These are phyloP conservation scores for Synanthedon myopaeformis DNA, from an alignment of 2,888 invertebrate species.

Conservation along the genomic window DNA sequence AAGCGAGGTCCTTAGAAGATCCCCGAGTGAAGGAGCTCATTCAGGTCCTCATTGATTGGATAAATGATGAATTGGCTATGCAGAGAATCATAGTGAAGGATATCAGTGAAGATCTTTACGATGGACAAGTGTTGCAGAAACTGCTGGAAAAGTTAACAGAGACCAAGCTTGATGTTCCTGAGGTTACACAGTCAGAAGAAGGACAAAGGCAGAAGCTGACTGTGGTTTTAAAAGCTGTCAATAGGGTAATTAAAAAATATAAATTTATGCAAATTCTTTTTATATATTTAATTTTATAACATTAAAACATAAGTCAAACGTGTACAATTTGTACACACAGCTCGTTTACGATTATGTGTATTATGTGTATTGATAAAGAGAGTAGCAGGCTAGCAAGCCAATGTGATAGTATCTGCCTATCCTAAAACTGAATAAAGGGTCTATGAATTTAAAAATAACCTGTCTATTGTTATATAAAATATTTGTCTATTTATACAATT, in stretches of 20 bases:
- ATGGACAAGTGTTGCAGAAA: conserved; percentile 87
- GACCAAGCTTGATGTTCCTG: conserved; percentile 93
- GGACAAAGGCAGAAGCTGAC: conserved; percentile 95
- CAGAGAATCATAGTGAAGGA: conserved; percentile 98
- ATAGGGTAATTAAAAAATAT: conserved; percentile 70
- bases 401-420: no score
- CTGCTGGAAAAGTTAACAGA: conserved; percentile 86
- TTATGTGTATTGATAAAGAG: no score
- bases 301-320: no score
- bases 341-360: no score
- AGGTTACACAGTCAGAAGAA: conserved; percentile 98
- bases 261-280: neutral
- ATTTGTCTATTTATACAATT: neutral
- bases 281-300: no score
- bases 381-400: no score
- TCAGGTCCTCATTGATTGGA: conserved; percentile 94
- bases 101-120: conserved; percentile 96
- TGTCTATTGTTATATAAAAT: neutral
- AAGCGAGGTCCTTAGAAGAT: conserved; percentile 88
- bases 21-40: conserved; percentile 87
- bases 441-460: neutral
- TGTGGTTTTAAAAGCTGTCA: conserved; percentile 89
- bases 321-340: no score
- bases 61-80: conserved; percentile 96
- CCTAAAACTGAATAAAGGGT: no score